These are phyloP conservation scores for Xiphophorus birchmanni DNA, from an alignment of 2,797 vertebrate species.

Conservation along the genomic window DNA sequence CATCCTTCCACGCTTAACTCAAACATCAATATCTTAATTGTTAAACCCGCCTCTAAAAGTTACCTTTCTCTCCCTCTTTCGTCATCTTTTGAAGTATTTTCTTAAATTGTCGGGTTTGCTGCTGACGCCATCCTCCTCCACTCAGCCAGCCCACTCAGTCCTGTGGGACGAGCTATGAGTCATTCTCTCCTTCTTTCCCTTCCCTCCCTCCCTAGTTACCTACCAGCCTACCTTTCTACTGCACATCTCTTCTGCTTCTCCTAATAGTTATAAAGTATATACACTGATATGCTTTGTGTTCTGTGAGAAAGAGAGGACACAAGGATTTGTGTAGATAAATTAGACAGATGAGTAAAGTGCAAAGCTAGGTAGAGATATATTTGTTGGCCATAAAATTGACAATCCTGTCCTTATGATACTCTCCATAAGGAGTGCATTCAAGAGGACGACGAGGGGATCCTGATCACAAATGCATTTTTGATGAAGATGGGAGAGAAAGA, in stretches of 20 bases:
- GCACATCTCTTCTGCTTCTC: slow-evolving; percentile 32
- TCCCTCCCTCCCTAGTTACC: slow-evolving; percentile 61
- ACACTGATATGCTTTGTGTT: slow-evolving; percentile 21
- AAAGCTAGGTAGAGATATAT: slow-evolving; percentile 24
- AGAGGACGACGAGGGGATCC: slow-evolving; percentile 40
- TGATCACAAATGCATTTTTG: slow-evolving; percentile 47
- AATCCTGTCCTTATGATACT: background rate
- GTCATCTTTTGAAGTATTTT: slow-evolving; percentile 73
- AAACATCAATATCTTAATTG: slow-evolving; percentile 53
- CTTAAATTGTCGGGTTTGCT: slow-evolving; percentile 77
- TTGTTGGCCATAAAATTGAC: slow-evolving; percentile 19
- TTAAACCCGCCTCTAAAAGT: slow-evolving; percentile 60
- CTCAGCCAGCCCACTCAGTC: slow-evolving; percentile 81
- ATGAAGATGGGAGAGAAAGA: slow-evolving; percentile 31
- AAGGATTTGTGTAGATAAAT: slow-evolving; percentile 20
- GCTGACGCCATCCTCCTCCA: slow-evolving; percentile 86
- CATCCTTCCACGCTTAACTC: slow-evolving; percentile 54
- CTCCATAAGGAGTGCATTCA: slow-evolving; percentile 40
- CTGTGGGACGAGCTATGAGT: slow-evolving; percentile 86
- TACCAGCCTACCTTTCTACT: slow-evolving; percentile 60
- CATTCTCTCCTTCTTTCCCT: slow-evolving; percentile 73
- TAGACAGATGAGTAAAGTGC: slow-evolving; percentile 10
- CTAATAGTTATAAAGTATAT: slow-evolving; percentile 41
- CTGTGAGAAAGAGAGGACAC: slow-evolving; percentile 15
- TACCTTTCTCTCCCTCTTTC: slow-evolving; percentile 37